These are phyloP conservation scores for Brachionichthys hirsutus DNA, from an alignment of 2,113 vertebrate genomes.

Conservation along the genomic window DNA sequence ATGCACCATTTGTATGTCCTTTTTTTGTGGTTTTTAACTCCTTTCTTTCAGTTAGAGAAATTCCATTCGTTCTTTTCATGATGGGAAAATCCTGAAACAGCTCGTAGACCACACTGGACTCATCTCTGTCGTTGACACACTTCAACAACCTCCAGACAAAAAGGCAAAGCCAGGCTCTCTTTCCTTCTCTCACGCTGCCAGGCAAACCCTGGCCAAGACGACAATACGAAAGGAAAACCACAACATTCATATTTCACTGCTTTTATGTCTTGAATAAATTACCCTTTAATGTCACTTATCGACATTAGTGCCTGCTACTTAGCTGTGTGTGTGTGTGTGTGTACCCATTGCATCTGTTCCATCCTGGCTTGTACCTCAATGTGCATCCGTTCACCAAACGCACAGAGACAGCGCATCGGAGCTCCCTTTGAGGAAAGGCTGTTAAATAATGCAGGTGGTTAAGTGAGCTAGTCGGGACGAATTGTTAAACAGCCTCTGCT, in stretches of 20 bases:
- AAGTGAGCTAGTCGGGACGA: slow-evolving; percentile 67
- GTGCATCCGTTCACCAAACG: slow-evolving; percentile 35
- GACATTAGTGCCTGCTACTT: background rate
- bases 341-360: background rate
- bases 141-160: too few relatives aligned
- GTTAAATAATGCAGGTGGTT: slow-evolving; percentile 74
- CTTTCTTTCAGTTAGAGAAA: background rate
- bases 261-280: slow-evolving; percentile 12
- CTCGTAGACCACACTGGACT: background rate
- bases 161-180: too few relatives aligned
- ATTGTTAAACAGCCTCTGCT: slow-evolving; percentile 54
- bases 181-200: too few relatives aligned
- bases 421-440: slow-evolving; percentile 53
- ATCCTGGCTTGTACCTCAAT: slow-evolving; percentile 4
- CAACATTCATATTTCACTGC: background rate
- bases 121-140: too few relatives aligned
- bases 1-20: slow-evolving; percentile 41
- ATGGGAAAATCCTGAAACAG: background rate
- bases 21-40: background rate
- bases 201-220: too few relatives aligned
- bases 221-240: too few relatives aligned
- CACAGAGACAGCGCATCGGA: slow-evolving; percentile 19
- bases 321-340: slow-evolving; percentile 8
- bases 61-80: background rate
- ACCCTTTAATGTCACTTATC: slow-evolving; percentile 29